Percentiles rank a stretch among this genome's conserved stretches.
These are phyloP conservation scores for Mastomys natalensis DNA, from an alignment of 2,113 vertebrate species.

Conservation along the genomic window DNA sequence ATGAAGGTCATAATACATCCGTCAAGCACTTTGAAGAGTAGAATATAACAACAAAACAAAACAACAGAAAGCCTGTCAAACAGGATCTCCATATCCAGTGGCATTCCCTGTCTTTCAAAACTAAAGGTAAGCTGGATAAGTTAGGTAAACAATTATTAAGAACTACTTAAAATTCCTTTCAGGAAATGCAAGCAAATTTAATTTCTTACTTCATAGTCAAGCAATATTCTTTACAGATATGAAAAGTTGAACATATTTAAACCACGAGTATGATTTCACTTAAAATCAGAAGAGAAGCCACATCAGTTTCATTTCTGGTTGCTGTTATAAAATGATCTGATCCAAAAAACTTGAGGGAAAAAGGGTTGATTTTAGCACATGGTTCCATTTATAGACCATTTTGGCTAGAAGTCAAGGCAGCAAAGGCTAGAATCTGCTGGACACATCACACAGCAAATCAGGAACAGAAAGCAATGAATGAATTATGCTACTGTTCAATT, in stretches of 20 bases:
- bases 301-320: neutral
- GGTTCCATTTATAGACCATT: neutral
- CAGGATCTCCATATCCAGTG: neutral
- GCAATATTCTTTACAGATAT: neutral
- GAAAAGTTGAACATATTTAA: neutral
- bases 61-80: neutral
- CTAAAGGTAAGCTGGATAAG: neutral
- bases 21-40: neutral
- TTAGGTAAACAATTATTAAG: neutral
- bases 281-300: neutral
- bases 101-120: neutral
- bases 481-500: too few relatives aligned
- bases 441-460: neutral
- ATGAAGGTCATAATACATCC: neutral
- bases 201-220: neutral
- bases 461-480: neutral
- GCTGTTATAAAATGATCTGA: neutral
- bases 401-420: neutral
- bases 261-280: neutral
- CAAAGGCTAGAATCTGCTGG: neutral
- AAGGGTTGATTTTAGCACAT: neutral
- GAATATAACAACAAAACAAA: neutral
- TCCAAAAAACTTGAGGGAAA: neutral
- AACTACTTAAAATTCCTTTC: neutral
- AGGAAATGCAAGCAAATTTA: neutral